Evolutionary conservation across 2,113 vertebrate species (phyloP), one percentile per base, ranked within the genome.

Genomic region (Ia io): DNA sequence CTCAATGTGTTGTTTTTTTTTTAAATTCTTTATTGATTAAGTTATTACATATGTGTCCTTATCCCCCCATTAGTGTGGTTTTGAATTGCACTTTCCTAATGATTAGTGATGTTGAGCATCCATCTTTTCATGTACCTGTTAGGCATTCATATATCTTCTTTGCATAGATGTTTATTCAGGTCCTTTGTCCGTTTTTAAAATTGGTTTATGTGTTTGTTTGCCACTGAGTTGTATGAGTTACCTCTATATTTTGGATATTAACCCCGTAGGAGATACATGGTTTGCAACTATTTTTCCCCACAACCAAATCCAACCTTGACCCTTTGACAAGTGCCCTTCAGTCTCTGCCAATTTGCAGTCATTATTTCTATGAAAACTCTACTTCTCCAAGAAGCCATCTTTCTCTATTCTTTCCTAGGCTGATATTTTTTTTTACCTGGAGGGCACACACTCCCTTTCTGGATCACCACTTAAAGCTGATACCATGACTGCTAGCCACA

Each of bases 381-480:
- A 61, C 59, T 61, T 61, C 23, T 61, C 59, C 59, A 61, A 61
- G 59, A 61, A 61, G 9, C 59, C 25, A 61, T 28, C 59, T 10
- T 61, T 61, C 59, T 61, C 59, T 61, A 61, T 61, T 61, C 59
- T 61, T 61, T 61, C 23, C 23, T 25, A 61, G 59, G 59, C 23
- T 61, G 59, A 61, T 61, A 28, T 61, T 28, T 61, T 59, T 59
- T 28, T 59, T 25, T 56, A 69, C 56, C 73, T 44, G 56, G 10
- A 77, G 95, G 42, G 12, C 23, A 84, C n/a, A 65, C 16, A 61
- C 32, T 80, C 40, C 90, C 42, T 95, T 95, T 59, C 76, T 71
- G 18, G 18, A 83, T 56, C 23, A 9, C 44, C 23, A 30, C 13
- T 35, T 22, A 56, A 56, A 53, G 9, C 71, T 82, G 83, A 82